phyloP scores from a whole-genome alignment of 1,140 invertebrate species.

The Pinna nobilis region DNA sequence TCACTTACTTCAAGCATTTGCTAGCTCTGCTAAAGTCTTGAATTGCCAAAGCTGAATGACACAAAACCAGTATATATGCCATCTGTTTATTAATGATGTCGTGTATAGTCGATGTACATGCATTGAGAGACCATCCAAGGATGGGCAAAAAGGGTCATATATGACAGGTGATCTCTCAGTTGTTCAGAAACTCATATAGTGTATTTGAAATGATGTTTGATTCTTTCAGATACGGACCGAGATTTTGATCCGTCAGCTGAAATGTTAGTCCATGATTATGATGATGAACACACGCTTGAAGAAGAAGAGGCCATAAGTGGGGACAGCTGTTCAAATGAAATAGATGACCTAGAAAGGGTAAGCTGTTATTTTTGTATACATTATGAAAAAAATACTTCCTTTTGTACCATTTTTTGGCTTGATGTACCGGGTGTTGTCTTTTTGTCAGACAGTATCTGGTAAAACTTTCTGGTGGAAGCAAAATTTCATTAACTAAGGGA shows the following conservation, averaged over 20 bases:
- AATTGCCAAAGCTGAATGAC: no score
- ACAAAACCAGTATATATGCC: no score
- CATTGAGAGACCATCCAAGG: conserved; percentile 69
- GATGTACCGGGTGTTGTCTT: no score
- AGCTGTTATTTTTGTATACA: background rate
- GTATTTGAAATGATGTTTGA: background rate
- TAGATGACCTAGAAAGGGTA: conserved; percentile 91
- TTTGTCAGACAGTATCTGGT: no score
- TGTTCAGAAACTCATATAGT: background rate
- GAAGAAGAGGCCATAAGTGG: conserved; percentile 92
- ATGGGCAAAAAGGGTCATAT: conserved; percentile 69
- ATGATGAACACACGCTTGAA: conserved; percentile 95
- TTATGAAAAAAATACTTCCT: no score
- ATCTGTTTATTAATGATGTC: no score
- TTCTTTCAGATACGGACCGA: conserved; percentile 74
- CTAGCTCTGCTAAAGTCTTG: no score
- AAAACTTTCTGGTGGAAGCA: no score
- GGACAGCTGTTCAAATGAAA: conserved; percentile 86
- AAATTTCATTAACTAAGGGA: no score
- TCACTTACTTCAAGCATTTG: no score
- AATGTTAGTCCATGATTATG: conserved; percentile 97
- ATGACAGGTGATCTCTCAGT: conserved; percentile 64
- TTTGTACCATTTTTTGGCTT: no score
- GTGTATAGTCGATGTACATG: no score
- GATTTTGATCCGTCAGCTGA: conserved; percentile 86